Percentiles rank a stretch among this genome's conserved stretches.
These are phyloP conservation scores for Leucoma salicis DNA, from an alignment of 2,888 invertebrate genomes.

Conservation along the genomic window DNA sequence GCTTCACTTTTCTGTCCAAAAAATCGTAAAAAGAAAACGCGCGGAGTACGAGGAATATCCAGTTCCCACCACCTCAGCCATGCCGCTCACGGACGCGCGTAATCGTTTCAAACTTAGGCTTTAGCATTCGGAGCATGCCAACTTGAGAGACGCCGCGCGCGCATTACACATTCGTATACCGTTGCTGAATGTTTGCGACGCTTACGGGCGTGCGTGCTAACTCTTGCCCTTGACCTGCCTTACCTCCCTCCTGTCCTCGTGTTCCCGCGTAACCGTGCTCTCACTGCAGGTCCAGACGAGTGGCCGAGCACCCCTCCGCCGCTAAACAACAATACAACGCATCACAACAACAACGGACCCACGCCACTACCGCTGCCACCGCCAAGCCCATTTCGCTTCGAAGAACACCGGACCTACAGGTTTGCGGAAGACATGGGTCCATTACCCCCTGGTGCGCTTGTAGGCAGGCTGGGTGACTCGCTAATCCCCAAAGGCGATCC, in stretches of 20 bases:
- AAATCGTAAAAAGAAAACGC: slow-evolving; percentile 38
- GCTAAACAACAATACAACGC: slow-evolving; percentile 81
- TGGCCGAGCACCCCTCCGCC: slow-evolving; percentile 77
- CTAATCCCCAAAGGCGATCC: slow-evolving; percentile 96
- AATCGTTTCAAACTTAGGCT: slow-evolving; percentile 55
- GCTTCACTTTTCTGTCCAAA: slow-evolving; percentile 57
- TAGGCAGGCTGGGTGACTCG: slow-evolving; percentile 92
- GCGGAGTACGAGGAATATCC: slow-evolving; percentile 65
- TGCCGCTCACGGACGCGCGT: slow-evolving; percentile 70
- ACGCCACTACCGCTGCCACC: slow-evolving; percentile 74
- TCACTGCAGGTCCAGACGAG: slow-evolving; percentile 78
- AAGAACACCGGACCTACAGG: slow-evolving; percentile 90
- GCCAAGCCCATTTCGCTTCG: slow-evolving; percentile 88
- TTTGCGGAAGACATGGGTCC: slow-evolving; percentile 91
- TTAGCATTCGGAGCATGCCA: slow-evolving; percentile 54
- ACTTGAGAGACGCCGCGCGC: slow-evolving; percentile 58
- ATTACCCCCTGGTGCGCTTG: slow-evolving; percentile 90
- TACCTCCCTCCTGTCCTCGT: slow-evolving; percentile 84
- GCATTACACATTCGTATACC: slow-evolving; percentile 51
- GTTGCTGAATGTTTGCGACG: slow-evolving; percentile 51
- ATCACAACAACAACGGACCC: slow-evolving; percentile 80
- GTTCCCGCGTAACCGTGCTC: slow-evolving; percentile 85
- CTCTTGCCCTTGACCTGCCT: slow-evolving; percentile 24
- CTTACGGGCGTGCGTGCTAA: slow-evolving; percentile 53
- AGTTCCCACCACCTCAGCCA: slow-evolving; percentile 60